These are phyloP conservation scores for Petrophora chlorosata DNA, from an alignment of 2,888 invertebrate genomes.

Conservation along the genomic window DNA sequence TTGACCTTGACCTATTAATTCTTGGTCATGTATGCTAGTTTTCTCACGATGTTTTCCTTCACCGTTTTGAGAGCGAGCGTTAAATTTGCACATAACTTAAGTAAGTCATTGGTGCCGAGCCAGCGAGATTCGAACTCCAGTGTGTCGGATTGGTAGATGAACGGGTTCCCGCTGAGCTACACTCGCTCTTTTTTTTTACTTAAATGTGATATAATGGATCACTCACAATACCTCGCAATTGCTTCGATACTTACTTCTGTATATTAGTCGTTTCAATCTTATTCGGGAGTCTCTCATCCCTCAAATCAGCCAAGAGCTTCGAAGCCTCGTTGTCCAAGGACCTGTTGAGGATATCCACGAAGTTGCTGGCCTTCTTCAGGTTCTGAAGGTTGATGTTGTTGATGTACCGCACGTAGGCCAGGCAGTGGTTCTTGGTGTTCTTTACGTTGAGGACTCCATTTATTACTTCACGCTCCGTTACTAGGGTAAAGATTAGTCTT, in stretches of 20 bases:
- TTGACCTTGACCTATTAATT: no score
- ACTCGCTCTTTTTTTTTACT: no score
- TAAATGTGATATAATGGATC: neutral
- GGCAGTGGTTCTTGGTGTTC: constrained; percentile 97
- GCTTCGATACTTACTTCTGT: constrained; percentile 87
- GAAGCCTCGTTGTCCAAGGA: constrained; percentile 97
- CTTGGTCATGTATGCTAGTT: no score
- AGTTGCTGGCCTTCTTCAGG: constrained; percentile 95
- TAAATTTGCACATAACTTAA: no score
- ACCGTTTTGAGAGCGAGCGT: no score
- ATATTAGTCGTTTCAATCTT: constrained; percentile 95
- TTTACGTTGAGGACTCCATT: constrained; percentile 96
- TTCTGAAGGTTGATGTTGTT: constrained; percentile 98
- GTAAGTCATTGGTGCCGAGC: no score
- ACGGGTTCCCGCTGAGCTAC: no score
- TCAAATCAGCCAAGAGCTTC: constrained; percentile 92
- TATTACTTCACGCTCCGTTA: constrained; percentile 98
- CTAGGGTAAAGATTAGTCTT: constrained; percentile 81
- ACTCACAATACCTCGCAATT: neutral
- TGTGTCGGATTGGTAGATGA: no score
- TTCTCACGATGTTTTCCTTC: no score
- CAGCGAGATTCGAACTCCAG: no score
- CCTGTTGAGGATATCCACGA: constrained; percentile 96
- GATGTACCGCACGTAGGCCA: constrained; percentile 97
- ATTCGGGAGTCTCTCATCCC: constrained; percentile 94